A percentile compares a stretch with the other conserved stretches of the same genome.
These are phyloP conservation scores for Ichneumoninae sp. DNA, from an alignment of 2,888 invertebrate species.

Conservation along the genomic window DNA sequence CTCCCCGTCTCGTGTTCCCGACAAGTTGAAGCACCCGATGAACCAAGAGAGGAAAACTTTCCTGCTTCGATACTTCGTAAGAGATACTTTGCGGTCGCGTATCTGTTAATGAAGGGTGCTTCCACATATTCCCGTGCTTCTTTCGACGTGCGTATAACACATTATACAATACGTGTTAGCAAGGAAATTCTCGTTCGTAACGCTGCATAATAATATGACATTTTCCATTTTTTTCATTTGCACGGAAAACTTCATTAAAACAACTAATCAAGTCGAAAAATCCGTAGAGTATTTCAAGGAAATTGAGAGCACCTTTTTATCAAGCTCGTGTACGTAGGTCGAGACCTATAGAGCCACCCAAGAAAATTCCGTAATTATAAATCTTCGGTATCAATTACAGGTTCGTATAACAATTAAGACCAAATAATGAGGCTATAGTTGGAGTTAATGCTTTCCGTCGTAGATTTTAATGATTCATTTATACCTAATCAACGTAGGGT, in stretches of 20 bases:
- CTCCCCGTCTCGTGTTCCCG: constrained; percentile 1
- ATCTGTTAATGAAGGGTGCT: background rate
- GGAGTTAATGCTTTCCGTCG: background rate
- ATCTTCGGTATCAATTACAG: constrained; percentile 6
- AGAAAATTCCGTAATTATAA: constrained; percentile 9
- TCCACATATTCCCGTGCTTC: background rate
- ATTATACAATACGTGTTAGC: background rate
- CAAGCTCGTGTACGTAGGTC: background rate
- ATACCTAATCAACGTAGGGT: background rate
- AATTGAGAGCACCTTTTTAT: constrained; percentile 33
- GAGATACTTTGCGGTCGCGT: background rate
- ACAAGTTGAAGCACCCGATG: background rate
- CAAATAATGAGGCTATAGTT: constrained; percentile 1
- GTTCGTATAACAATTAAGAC: background rate
- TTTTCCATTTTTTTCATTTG: background rate
- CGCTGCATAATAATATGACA: background rate
- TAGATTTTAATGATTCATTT: background rate
- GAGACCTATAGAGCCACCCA: background rate
- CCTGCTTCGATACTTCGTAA: background rate
- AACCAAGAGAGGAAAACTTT: constrained; percentile 10
- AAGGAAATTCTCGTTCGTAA: background rate
- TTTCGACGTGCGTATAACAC: background rate
- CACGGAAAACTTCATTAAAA: constrained; percentile 11
- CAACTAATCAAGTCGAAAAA: constrained; percentile 35
- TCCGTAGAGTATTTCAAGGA: constrained; percentile 10